Evolutionary conservation across 92 coral and sea anemone genomes (phyloP), one percentile per base, ranked within the genome.

Genomic region (Pocillopora meandrina): DNA sequence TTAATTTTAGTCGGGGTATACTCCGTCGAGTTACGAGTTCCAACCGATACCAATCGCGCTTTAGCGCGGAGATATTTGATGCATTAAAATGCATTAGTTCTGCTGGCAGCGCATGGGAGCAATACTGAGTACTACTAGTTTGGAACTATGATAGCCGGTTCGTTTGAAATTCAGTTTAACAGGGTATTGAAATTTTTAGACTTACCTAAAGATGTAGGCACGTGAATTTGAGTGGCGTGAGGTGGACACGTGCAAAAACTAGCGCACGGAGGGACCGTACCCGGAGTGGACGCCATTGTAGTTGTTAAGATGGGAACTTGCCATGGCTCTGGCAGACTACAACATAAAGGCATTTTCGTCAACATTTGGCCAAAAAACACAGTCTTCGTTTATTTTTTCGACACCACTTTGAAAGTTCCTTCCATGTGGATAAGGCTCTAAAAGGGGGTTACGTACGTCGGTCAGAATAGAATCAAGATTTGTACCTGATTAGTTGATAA

Each of bases 281-380:
- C 42, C 12, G 80, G 62, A 21, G 84, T 23, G 33, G 83, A 61
- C 42, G 79, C 23, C 57, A 68, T 68, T 15, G 72, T 26, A 12
- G 84, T 26, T n/a, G 77, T 67, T 59, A 58, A 62, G 16, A 68
- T 31, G 1, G 85, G 68, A 12, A 64, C 34, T 61, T 61, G 80
- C 86, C 86, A 83, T 55, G 74, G 62, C 64, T 63, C 72, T 10
- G 80, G 64, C 23, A 73, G 14, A 83, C 86, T 83, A 26, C 14
- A 19, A 49, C 17, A 72, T 19, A 82, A 72, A 60, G 12, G 60
- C 36, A 4, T 35, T 26, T 69, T 35, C n/a, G 16, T 52, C 13
- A 15, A 69, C 42, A 12, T 12, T 15, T 19, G 16, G 20, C 35
- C 16, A 9, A 31, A 13, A 4, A 59, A 16, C 3, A 59, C 14